These are phyloP conservation scores for Dasysyrphus tricinctus DNA, from an alignment of 2,888 invertebrate species.

Conservation along the genomic window DNA sequence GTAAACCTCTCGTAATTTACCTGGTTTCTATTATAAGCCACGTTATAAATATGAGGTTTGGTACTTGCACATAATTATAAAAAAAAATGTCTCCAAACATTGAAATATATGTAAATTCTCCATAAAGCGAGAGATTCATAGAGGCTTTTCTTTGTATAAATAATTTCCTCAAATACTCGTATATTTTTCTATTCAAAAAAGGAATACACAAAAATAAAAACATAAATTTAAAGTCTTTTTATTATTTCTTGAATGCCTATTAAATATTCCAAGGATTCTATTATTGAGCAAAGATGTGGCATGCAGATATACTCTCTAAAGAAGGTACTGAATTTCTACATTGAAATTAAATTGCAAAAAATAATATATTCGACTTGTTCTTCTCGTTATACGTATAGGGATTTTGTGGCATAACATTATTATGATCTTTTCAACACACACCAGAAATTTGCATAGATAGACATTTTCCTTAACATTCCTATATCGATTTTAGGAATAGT, in stretches of 20 bases:
- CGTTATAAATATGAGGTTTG: not conserved
- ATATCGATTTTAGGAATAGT: not conserved
- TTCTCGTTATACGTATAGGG: not conserved
- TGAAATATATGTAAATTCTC: slow-evolving; percentile 1
- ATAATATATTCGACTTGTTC: slow-evolving; percentile 24
- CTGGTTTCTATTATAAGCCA: not conserved
- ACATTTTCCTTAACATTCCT: not conserved
- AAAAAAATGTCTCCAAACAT: not conserved
- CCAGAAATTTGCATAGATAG: slow-evolving; percentile 20
- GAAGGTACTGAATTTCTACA: not conserved
- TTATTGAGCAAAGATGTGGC: not conserved
- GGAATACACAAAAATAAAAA: not conserved
- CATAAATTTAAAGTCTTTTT: slow-evolving; percentile 8
- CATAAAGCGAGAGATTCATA: not conserved
- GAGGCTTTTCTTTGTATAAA: not conserved
- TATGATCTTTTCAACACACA: not conserved
- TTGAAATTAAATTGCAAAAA: slow-evolving; percentile 29
- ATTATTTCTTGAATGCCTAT: slow-evolving; percentile 8
- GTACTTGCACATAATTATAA: slow-evolving; percentile 9
- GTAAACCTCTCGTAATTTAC: not conserved
- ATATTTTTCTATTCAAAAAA: not conserved
- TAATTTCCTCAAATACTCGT: not conserved
- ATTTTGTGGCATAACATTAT: slow-evolving; percentile 12
- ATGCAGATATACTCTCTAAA: not conserved
- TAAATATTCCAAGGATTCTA: slow-evolving; percentile 9